A percentile compares a stretch with the other conserved stretches of the same genome.
Evolutionary conservation across 2,797 vertebrate genomes (phyloP).

Genomic region (Hoplostethus mediterraneus): DNA sequence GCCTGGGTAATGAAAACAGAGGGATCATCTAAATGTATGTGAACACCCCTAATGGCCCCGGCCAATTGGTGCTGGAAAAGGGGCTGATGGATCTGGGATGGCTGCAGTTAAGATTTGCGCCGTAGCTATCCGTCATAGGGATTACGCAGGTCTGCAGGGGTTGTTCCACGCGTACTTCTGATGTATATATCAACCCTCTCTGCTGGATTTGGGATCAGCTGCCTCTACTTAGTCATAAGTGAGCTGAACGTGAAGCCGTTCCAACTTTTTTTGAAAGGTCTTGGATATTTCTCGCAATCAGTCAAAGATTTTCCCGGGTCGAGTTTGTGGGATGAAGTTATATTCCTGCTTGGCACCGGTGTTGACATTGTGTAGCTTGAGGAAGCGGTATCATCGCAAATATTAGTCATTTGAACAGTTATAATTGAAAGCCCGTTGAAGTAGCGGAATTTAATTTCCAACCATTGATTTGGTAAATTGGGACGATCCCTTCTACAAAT

Average conservation of each 20-base stretch:
- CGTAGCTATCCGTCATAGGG: conserved; percentile 70
- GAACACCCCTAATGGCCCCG: conserved; percentile 74
- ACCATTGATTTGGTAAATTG: conserved; percentile 27
- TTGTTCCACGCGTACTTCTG: conserved; percentile 61
- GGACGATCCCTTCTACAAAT: conserved; percentile 9
- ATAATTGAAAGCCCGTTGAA: conserved; percentile 34
- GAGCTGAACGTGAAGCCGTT: conserved; percentile 58
- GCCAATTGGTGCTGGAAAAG: conserved; percentile 65
- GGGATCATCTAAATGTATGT: conserved; percentile 79
- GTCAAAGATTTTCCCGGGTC: conserved; percentile 51
- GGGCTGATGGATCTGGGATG: conserved; percentile 51
- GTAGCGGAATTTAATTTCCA: conserved; percentile 25
- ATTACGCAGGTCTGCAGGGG: conserved; percentile 70
- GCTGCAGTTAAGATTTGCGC: conserved; percentile 65
- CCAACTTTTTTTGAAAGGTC: conserved; percentile 46
- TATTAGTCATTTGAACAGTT: conserved; percentile 39
- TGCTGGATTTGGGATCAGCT: conserved; percentile 51
- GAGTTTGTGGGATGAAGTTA: conserved; percentile 38
- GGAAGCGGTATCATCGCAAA: conserved; percentile 21
- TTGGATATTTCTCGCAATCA: conserved; percentile 57
- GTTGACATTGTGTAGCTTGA: conserved; percentile 33
- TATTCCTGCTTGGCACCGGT: conserved; percentile 25
- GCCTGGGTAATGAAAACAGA: conserved; percentile 80
- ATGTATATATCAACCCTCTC: conserved; percentile 53
- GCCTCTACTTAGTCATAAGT: conserved; percentile 45